Evolutionary conservation across 2,113 vertebrate genomes (phyloP).

Genomic region (human (Homo sapiens)): GRCh38 chr1:87410501-87411000

Average conservation of each 20-base stretch:
- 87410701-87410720: neutral
- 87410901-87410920: constrained; percentile 42
- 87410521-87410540: neutral
- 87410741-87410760: neutral
- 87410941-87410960: constrained; percentile 61
- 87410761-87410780: neutral
- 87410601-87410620: neutral
- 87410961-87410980: constrained; percentile 61
- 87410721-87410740: neutral
- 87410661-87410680: neutral
- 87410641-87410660: constrained; percentile 2
- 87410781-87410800: neutral
- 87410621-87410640: neutral
- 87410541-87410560: neutral
- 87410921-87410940: constrained; percentile 66
- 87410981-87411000: constrained; percentile 67
- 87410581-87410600: neutral
- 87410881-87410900: constrained; percentile 20
- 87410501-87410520: neutral
- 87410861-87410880: constrained; percentile 34
- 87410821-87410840: neutral
- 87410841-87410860: neutral
- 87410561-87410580: neutral
- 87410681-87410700: neutral
- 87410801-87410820: neutral